Evolutionary conservation across 2,113 vertebrate species (phyloP), one percentile per base, ranked within the genome.

Genomic region (Emydura subglobosa): DNA sequence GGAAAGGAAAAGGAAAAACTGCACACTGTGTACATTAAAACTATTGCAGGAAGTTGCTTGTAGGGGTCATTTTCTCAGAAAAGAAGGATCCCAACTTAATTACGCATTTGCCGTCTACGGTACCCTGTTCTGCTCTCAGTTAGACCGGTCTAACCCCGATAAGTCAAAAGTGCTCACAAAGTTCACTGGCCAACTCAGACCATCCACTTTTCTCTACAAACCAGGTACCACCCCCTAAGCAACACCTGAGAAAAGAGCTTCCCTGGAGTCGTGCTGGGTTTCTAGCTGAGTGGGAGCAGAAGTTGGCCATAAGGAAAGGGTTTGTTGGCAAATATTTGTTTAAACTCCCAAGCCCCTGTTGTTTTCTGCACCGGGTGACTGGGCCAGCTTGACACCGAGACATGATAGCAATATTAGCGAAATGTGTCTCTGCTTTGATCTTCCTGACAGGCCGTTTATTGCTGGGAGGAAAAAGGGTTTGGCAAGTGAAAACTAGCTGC

Each of bases 401-500:
- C 24, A 44, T 88, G 81, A 39, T 42, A 55, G 22, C 16, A 34
- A 2, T 44, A 76, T 74, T 74, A 74, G 72, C 72, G 24, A 74
- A 65, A 44, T 44, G 10, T 72, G 19, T 13, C 21, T 76, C 39
- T 42, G 5, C 21, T 42, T 76, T 76, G 24, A 76, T 76, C 39
- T 53, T 7, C 11, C 39, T 21, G 6, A 12, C 10, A 19, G 4
- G 3, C 12, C 10, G 19, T 10, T 81, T 10, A 3, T 4, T 29
- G 17, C 7, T 19, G 21, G 24, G 12, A n/a, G 22, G 22, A 29
- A 3, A 10, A 57, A 31, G 51, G 55, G 16, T 19, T 59, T 59
- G 50, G 13, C 3, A 4, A 0, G 49, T 72, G 54, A 0, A 5
- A 7, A 17, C 2, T 34, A 0, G 0, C 53, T 31, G 84, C 22